Conservation (phyloP, 2,113 vertebrate genomes). For the Lycaon pictus region DNA sequence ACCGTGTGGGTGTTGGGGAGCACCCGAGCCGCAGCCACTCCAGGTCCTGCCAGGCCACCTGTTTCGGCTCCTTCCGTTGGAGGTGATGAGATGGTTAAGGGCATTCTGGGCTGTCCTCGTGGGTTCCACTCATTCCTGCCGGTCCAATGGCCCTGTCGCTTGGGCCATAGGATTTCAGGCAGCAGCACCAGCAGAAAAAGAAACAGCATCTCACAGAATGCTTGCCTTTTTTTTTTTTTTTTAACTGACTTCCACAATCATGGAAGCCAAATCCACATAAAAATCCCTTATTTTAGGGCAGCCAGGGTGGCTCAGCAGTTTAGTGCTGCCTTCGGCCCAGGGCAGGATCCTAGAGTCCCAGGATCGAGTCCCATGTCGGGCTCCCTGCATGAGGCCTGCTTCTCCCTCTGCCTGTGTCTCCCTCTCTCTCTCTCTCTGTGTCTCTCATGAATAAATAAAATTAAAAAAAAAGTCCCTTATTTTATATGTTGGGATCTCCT, state of each 20-base stretch:
- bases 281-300: not conserved
- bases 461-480: not conserved
- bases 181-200: not conserved
- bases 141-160: not conserved
- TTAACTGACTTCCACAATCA: not conserved
- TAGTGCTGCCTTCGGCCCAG: too few species aligned
- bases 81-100: not conserved
- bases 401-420: too few species aligned
- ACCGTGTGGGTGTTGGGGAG: fast-evolving
- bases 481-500: not conserved
- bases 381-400: too few species aligned
- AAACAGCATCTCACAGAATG: not conserved
- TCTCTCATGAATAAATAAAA: too few species aligned
- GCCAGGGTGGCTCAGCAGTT: too few species aligned
- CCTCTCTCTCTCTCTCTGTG: too few species aligned
- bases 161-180: not conserved
- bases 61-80: not conserved
- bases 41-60: not conserved
- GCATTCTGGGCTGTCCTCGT: not conserved
- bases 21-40: not conserved
- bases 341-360: too few species aligned
- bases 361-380: too few species aligned
- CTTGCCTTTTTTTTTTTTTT: not conserved
- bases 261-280: not conserved
- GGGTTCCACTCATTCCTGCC: not conserved